Base-by-base conservation (phyloP, 2,797 vertebrate genomes). In the Botia almorhae region DNA sequence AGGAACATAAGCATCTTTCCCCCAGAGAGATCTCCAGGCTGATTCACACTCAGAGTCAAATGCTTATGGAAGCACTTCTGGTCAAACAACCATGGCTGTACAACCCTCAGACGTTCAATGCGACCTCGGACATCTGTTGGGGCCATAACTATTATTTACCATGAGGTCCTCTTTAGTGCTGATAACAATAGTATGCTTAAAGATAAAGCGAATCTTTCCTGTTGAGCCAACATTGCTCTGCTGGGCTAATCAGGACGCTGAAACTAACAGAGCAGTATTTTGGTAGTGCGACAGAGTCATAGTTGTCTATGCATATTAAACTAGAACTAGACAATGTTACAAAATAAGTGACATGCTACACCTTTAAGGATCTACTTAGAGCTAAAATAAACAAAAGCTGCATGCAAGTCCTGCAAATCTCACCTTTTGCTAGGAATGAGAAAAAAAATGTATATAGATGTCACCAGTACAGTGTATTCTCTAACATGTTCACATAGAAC, bases 1-100 rank as follows among this genome's bases (percentile, higher is more conserved):
- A 58, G 82, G 86, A 86, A 69, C 56, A 75, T 65, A 63, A 70
- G 74, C 73, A 64, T 43, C 61, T 65, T 65, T 74, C 36, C 72
- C 51, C 36, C 36, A 33, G 70, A 56, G 61, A 69, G 74, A 80
- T 71, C 68, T 73, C 48, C 36, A 80, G 70, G 61, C 36, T 63
- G 46, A 58, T 73, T 72, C 69, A 55, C 78, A 56, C 51, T 16
- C 33, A 48, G 70, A 67, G 50, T 65, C 70, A 67, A 80, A 50
- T 67, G 77, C 58, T 78, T 63, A 51, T 55, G 46, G 46, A 79
- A 71, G 68, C 58, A 64, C 21, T 71, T 71, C 46, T 53, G 77
- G 68, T 64, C 68, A 79, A 71, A 63, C 58, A 55, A 61, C 58
- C 65, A 48, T 13, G 23, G 36, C 53, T 43, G 16, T 56, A 46